phyloP scores from a whole-genome alignment of 2,113 vertebrate genomes.

The Promerops cafer region DNA sequence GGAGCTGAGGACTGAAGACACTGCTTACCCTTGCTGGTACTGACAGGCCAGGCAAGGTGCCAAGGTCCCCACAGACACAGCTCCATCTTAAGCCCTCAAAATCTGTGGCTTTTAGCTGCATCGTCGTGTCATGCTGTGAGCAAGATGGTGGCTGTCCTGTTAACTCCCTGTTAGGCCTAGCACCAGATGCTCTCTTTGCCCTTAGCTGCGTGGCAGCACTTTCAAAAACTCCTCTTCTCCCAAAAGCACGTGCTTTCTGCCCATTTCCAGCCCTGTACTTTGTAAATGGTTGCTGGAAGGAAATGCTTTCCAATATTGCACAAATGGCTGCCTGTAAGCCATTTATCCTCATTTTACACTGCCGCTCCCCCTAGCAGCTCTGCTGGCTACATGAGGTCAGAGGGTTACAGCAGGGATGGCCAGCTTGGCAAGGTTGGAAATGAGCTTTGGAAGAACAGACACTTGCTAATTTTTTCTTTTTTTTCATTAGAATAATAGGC shows the following conservation, averaged over 20 bases:
- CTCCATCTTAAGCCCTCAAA: not conserved
- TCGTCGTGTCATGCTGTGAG: rapidly evolving
- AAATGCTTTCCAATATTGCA: not conserved
- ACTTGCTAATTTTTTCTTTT: not conserved
- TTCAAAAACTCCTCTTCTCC: not conserved
- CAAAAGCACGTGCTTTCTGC: not conserved
- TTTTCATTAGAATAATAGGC: not conserved
- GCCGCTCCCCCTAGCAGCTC: not conserved
- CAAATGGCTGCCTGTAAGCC: not conserved
- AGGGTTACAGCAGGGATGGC: not conserved
- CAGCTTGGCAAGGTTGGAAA: not conserved
- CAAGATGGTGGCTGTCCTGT: not conserved
- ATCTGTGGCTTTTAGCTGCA: not conserved
- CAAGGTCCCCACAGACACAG: not conserved
- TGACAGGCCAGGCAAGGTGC: not conserved
- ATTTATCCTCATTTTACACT: not conserved
- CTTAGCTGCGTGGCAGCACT: not conserved
- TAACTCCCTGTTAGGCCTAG: not conserved
- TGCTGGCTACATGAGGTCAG: rapidly evolving
- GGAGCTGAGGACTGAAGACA: not conserved
- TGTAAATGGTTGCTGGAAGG: not conserved
- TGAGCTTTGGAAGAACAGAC: not conserved
- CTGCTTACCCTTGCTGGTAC: not conserved
- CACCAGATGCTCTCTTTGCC: not conserved
- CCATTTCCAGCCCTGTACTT: not conserved